Base-by-base conservation (phyloP, 2,888 invertebrate genomes). In the Agriopis aurantiaria region DNA sequence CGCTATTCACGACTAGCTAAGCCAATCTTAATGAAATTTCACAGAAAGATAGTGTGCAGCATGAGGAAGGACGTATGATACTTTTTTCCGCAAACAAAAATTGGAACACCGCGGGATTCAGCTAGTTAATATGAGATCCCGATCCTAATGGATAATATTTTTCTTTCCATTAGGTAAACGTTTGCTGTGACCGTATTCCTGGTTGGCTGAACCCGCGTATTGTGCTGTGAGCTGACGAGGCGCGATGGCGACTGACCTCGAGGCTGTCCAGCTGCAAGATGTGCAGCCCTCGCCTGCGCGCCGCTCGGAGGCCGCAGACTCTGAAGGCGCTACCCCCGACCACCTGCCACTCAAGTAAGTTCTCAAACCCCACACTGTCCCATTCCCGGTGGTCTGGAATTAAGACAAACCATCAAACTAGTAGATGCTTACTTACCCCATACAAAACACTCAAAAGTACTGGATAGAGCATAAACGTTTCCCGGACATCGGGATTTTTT, bases 341-440 rank as follows among this genome's bases (percentile, higher is more conserved):
- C 58, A 59, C 11, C 46, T 64, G 14, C 71, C 71, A n/a, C 71
- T 67, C 60, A 71, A 71, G 71, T 71, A 0, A 67, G 59, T 41
- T 8, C 9, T 40, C 23, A 53, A 33, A 45, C 0, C 4, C 9
- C 8, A 45, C 8, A 43, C 45, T 2, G 6, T 17, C 33, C 33
- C 33, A 3, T 6, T 33, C 5, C 52, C 17, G 48, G 0, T 3
- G 5, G n/a, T 14, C 48, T n/a, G n/a, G n/a, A n/a, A 10, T 2
- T 12, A 12, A 10, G 11, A 11, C 46, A 12, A 11, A 46, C 46
- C 3, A 5, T 11, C 10, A 46, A 11, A 11, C 46, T 46, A 11
- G 12, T 45, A 2, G 8, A 33, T 33, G 5, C 33, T 3, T 33
- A 33, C 33, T 4, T 33, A 33, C 33, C 33, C 33, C 33, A 33